These are phyloP conservation scores for Hymenopus coronatus DNA, from an alignment of 2,888 invertebrate species.

Conservation along the genomic window DNA sequence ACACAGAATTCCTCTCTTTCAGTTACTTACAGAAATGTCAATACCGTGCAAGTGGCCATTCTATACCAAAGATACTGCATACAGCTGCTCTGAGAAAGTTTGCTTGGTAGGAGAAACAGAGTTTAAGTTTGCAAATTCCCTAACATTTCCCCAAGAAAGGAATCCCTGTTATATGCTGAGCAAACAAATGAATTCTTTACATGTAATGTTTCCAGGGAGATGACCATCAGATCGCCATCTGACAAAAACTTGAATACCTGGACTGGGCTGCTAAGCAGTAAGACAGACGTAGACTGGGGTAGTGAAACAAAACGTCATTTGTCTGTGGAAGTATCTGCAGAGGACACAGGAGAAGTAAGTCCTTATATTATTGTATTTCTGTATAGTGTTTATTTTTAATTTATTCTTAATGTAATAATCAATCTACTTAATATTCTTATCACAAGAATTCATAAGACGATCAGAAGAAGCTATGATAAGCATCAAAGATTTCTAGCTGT, in stretches of 20 bases:
- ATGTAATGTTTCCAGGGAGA: constrained; percentile 13
- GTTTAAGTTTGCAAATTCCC: no score
- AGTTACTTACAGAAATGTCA: no score
- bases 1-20: no score
- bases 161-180: background rate
- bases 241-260: constrained; percentile 44
- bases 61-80: no score
- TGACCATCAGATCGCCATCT: constrained; percentile 39
- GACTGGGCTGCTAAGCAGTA: background rate
- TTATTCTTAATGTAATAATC: background rate
- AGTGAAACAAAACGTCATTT: constrained; percentile 33
- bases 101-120: no score
- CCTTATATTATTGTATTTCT: background rate
- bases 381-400: background rate
- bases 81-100: no score
- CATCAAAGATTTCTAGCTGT: no score
- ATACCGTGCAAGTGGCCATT: no score
- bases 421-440: background rate
- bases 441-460: no score
- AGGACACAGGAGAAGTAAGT: constrained; percentile 53
- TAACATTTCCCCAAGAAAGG: no score
- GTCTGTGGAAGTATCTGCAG: constrained; percentile 49
- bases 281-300: constrained; percentile 15
- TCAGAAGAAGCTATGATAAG: no score
- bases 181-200: background rate